Evolutionary conservation across 2,888 invertebrate species (phyloP), one percentile per base, ranked within the genome.

Genomic region (Dryomyza anilis): DNA sequence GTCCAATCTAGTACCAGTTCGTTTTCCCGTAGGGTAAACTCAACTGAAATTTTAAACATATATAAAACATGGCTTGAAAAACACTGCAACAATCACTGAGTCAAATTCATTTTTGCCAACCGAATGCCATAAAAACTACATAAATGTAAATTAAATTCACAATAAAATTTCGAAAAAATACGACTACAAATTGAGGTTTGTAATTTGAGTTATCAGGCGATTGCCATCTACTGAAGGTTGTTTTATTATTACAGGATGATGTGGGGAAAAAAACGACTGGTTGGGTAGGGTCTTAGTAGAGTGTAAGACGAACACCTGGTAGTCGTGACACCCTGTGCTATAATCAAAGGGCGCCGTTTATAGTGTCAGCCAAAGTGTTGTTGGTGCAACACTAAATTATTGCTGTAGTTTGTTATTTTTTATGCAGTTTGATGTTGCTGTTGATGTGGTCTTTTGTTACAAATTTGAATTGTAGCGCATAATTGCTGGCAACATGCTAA

Each of bases 401-500:
- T 27, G 45, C 55, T 55, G 23, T 48, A 10, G 16, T 59, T 27
- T 39, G 29, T 39, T 53, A 73, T 73, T 74, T 70, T 74, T 76
- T 33, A 23, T 50, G 8, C 48, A 60, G 70, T 70, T 72, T 71
- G 72, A 59, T 62, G 68, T 75, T 76, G 71, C 70, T 74, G 14
- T 23, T 50, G 7, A 23, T n/a, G 2, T 23, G 48, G 12, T 39
- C 8, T 3, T 7, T 25, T 21, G 50, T 36, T 55, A 2, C 10
- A 1, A 14, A 14, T 39, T 56, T 10, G 23, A 77, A 76, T 76
- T 71, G 74, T 71, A 69, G 70, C 71, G 72, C 73, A 76, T 76
- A 77, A 76, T 76, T 76, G 75, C 75, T 69, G 71, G 29, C 50
- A 39, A 63, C 68, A 69, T 68, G 64, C 65, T 19, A 56, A 12